These are phyloP conservation scores for Sarcophaga carnaria DNA, from an alignment of 2,888 invertebrate genomes.

Conservation along the genomic window DNA sequence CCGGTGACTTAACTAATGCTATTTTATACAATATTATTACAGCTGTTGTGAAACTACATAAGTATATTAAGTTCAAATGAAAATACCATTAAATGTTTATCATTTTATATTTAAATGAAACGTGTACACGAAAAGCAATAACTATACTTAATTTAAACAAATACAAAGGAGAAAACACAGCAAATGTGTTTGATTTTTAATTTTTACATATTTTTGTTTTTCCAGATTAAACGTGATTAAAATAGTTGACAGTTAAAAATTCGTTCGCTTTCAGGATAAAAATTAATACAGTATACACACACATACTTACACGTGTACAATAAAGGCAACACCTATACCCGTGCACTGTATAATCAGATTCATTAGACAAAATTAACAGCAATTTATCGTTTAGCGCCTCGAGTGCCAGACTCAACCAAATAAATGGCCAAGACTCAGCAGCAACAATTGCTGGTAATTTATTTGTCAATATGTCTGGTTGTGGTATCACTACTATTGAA, in stretches of 20 bases:
- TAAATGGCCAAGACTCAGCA: constrained; percentile 65
- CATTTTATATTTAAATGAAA: constrained; percentile 2
- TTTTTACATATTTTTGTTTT: constrained; percentile 5
- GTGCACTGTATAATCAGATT: constrained; percentile 6
- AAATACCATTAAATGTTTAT: constrained; percentile 53
- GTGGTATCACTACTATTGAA: constrained; percentile 36
- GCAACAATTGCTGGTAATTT: constrained; percentile 52
- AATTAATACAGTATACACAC: background rate
- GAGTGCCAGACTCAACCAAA: constrained; percentile 64
- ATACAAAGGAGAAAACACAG: no score
- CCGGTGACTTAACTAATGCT: background rate
- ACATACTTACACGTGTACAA: background rate
- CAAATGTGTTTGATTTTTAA: background rate
- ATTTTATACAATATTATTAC: constrained; percentile 38
- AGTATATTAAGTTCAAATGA: constrained; percentile 39
- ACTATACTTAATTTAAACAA: background rate
- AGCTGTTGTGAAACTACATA: constrained; percentile 45
- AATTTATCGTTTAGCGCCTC: constrained; percentile 50
- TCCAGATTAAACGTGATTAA: constrained; percentile 19
- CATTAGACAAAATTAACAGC: constrained; percentile 20
- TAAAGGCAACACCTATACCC: background rate
- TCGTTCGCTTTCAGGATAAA: background rate
- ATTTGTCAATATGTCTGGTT: constrained; percentile 58
- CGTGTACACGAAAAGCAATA: background rate
- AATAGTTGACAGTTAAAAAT: background rate